phyloP scores from a whole-genome alignment of 2,113 vertebrate genomes.

The Pogonocichla stellata region DNA sequence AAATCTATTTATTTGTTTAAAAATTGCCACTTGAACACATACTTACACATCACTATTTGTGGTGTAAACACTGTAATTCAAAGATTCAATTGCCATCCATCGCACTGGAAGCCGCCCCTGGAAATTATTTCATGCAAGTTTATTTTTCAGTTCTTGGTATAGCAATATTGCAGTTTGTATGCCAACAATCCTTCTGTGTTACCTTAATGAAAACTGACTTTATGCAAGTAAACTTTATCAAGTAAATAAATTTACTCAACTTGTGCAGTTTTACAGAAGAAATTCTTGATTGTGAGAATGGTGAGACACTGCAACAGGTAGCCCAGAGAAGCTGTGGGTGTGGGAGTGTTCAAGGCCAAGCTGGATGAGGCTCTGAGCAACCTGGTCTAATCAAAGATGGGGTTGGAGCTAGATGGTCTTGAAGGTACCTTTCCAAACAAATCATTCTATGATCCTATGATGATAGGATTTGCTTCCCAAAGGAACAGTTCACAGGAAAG shows the following conservation, averaged over 20 bases:
- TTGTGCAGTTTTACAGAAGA: neutral
- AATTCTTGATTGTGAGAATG: neutral
- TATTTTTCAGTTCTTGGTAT: neutral
- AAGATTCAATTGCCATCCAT: slow-evolving; percentile 91
- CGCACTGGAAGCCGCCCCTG: slow-evolving; percentile 88
- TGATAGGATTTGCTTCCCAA: neutral
- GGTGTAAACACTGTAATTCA: slow-evolving; percentile 91
- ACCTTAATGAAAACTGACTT: neutral
- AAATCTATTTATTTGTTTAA: neutral
- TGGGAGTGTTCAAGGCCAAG: neutral
- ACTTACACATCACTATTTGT: slow-evolving; percentile 91
- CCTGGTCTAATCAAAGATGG: neutral
- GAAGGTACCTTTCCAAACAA: neutral
- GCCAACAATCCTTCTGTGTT: neutral
- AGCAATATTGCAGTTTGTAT: neutral
- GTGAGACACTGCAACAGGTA: neutral
- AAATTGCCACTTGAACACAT: slow-evolving; percentile 3
- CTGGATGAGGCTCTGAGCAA: neutral
- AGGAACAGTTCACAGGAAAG: neutral
- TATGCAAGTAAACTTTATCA: neutral
- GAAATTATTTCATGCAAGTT: neutral
- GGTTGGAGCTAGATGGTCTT: neutral
- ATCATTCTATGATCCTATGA: neutral
- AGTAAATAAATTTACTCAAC: neutral
- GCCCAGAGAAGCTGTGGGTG: neutral